Percentiles rank a stretch among this genome's conserved stretches.
Evolutionary conservation across 2,797 vertebrate species (phyloP).

Genomic region (Phyllotis vaccarum): DNA sequence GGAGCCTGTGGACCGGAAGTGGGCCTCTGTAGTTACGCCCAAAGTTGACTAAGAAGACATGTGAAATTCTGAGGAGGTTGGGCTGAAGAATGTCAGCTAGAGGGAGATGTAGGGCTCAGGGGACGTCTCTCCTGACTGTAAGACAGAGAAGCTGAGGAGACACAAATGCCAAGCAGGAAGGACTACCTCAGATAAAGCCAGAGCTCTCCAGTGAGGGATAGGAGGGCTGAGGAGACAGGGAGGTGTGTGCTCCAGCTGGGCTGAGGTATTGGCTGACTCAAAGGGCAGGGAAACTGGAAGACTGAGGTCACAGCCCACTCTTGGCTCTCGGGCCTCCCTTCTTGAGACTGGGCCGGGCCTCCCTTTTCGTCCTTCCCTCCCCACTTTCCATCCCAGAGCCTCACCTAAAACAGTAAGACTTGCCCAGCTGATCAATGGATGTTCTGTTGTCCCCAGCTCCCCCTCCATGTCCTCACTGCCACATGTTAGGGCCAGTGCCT

Average conservation of each 20-base stretch:
- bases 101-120: neutral
- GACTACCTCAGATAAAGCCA: too few relatives aligned
- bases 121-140: neutral
- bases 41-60: neutral
- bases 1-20: neutral
- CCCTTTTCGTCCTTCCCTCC: neutral
- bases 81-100: neutral
- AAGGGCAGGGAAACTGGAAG: too few relatives aligned
- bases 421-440: conserved; percentile 43
- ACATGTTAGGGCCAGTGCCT: neutral
- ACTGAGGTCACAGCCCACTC: neutral
- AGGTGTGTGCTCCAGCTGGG: neutral
- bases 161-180: neutral
- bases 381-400: neutral
- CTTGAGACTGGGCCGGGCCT: neutral
- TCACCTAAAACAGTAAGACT: neutral
- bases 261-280: neutral
- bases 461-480: neutral
- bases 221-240: neutral
- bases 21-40: neutral
- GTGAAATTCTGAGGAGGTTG: neutral
- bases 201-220: neutral
- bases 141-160: conserved; percentile 8
- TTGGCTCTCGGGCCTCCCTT: neutral
- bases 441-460: conserved; percentile 61